Percentiles rank a stretch among this genome's conserved stretches.
phyloP scores from a whole-genome alignment of 1,140 invertebrate species.

The Oppia nitens region DNA sequence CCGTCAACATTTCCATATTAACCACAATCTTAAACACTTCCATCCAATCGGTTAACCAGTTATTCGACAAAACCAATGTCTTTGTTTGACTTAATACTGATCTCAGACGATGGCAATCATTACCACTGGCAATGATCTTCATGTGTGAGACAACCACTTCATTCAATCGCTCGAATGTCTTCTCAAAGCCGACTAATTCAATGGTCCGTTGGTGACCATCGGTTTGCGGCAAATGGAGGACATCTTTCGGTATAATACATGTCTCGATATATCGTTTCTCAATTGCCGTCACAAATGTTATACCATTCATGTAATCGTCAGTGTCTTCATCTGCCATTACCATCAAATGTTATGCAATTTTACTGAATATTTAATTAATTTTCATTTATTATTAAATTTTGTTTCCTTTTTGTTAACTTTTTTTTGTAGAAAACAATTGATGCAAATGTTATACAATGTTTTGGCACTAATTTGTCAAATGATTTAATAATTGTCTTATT shows the following conservation, averaged over 20 bases:
- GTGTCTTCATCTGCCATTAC: neutral
- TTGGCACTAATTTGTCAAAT: too few species aligned
- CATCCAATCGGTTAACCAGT: conserved; percentile 6
- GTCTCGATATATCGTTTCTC: neutral
- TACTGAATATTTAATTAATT: too few species aligned
- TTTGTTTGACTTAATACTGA: neutral
- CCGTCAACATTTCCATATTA: neutral
- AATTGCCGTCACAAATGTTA: neutral
- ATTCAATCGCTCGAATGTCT: neutral
- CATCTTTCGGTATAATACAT: neutral
- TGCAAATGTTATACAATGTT: too few species aligned
- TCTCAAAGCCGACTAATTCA: neutral
- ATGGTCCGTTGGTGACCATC: neutral
- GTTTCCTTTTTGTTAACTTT: too few species aligned
- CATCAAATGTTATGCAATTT: too few species aligned
- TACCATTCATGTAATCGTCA: neutral
- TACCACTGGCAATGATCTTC: neutral
- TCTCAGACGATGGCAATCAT: neutral
- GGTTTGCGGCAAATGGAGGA: neutral
- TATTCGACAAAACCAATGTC: neutral
- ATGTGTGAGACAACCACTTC: neutral
- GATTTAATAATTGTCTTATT: too few species aligned
- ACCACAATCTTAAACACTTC: neutral
- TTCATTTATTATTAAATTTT: too few species aligned
- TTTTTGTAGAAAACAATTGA: too few species aligned